A percentile compares a stretch with the other conserved stretches of the same genome.
phyloP scores from a whole-genome alignment of 2,113 vertebrate genomes.

The Empidonax traillii region DNA sequence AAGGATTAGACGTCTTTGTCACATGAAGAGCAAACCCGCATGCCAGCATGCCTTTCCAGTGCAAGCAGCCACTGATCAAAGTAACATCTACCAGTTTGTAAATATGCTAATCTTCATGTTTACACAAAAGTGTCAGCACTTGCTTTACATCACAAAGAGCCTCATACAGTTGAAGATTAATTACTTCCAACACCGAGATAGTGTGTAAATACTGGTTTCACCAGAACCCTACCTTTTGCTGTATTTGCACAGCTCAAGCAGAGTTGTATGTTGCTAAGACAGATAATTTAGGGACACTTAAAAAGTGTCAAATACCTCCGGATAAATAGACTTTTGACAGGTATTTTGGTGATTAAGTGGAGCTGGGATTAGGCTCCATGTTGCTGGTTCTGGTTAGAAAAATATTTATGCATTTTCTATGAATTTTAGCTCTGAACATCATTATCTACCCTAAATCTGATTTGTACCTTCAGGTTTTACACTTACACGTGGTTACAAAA shows the following conservation, averaged over 20 bases:
- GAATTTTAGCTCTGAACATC: neutral
- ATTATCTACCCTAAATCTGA: neutral
- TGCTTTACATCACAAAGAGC: slow-evolving; percentile 75
- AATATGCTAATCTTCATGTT: slow-evolving; percentile 82
- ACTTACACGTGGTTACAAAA: neutral
- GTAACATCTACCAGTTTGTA: slow-evolving; percentile 73
- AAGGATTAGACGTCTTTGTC: slow-evolving; percentile 77
- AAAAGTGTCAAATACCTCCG: slow-evolving; percentile 17
- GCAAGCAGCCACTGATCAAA: slow-evolving; percentile 77
- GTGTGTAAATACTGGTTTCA: slow-evolving; percentile 66
- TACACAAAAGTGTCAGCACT: slow-evolving; percentile 80
- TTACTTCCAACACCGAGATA: slow-evolving; percentile 75
- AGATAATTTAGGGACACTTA: slow-evolving; percentile 29
- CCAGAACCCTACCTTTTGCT: slow-evolving; percentile 41
- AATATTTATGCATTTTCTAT: neutral
- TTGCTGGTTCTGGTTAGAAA: neutral
- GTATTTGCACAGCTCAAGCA: slow-evolving; percentile 53
- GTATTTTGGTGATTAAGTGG: neutral
- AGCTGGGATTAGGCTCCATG: neutral
- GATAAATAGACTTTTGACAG: neutral
- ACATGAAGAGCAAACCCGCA: slow-evolving; percentile 63
- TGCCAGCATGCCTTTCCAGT: slow-evolving; percentile 69
- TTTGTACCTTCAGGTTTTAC: slow-evolving; percentile 5
- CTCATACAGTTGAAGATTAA: slow-evolving; percentile 75
- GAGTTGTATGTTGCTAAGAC: slow-evolving; percentile 33